Base-by-base conservation (phyloP, 2,113 vertebrate genomes). In the Papio anubis region DNA sequence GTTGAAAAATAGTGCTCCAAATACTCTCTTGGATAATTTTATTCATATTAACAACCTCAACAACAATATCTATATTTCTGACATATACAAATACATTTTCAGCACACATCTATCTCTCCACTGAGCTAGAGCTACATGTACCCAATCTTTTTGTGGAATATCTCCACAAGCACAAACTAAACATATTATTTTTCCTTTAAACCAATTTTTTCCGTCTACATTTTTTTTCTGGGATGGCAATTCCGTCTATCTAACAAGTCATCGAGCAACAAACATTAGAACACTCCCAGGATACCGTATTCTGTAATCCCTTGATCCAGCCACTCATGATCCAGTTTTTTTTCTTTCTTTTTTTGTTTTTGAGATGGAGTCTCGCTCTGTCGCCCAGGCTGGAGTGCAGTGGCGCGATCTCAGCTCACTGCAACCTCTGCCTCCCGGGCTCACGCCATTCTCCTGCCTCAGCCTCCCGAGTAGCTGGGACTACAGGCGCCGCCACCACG, bases 271-370 rank as follows among this genome's bases (percentile, higher is more conserved):
- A 30, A 30, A 7, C 2, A 6, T 40, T 3, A 55, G 32, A 27
- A 0, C 0, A 12, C 40, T 8, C 17, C 48, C 30, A 21, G 64
- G n/a, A 43, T n/a, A 11, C 16, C 70, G 38, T 9, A 0, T 38
- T 8, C 5, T 92, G 45, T 61, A 38, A 2, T 45, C 7, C 35
- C 8, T 2, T 20, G 0, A 25, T 20, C 38, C n/a, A 32, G 2
- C 11, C 78, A 52, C 3, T 52, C 6, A 0, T 3, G n/a, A 18
- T 14, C 50, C 52, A 16, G 2, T 35, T 55, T 79, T 32, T 18
- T 68, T 55, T 20, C 1, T 55, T 55, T 55, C 18, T 7, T 1
- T 55, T 55, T 55, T 55, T 55, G 2, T 55, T 55, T 55, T 55
- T 20, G 17, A 55, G 52, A 55, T 6, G 0, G 52, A 55, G 52